Base-by-base conservation (phyloP, 2,888 invertebrate genomes). In the Drosophila subquinaria region DNA sequence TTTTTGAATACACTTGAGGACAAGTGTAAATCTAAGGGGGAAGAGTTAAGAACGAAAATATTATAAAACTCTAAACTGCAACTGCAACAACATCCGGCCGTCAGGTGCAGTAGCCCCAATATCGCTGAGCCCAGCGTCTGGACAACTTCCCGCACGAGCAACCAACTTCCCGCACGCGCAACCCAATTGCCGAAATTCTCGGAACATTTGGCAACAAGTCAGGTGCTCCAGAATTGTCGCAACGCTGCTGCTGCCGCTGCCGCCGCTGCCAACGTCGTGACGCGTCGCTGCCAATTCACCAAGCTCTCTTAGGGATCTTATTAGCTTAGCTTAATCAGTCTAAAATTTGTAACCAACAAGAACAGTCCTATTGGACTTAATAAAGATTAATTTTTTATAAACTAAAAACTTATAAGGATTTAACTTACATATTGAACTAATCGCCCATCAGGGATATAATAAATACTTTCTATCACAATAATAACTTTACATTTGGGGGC, bases 1-100 rank as follows among this genome's bases (percentile, higher is more conserved):
- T 1, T 20, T 43, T 11, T 43, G 3, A 43, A 8, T 43, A 43
- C 43, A 20, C 43, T 43, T 43, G 20, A 43, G 20, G 20, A 43
- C 43, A 43, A 20, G 43, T 43, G 43, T 43, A 43, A 43, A 43
- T 11, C 20, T 43, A 40, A 40, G 40, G 40, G 40, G 40, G 15
- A 40, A 40, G 40, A 30, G 30, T 30, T 30, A 30, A 30, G 6
- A 30, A 30, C 30, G 1, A 30, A 30, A 30, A 30, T 30, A 30
- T 30, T 30, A 8, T 8, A 30, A 30, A 30, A 2, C 8, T 9
- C 1, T 8, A 30, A 30, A 30, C 30, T 38, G n/a, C 38, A 38
- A 38, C 6, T 38, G 38, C 38, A 38, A n/a, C 38, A 38, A 38
- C 38, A 38, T 38, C 38, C 38, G 38, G 38, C 38, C 13, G 1